A percentile compares a stretch with the other conserved stretches of the same genome.
phyloP scores from a whole-genome alignment of 2,113 vertebrate genomes.

The Ramphastos sulfuratus region DNA sequence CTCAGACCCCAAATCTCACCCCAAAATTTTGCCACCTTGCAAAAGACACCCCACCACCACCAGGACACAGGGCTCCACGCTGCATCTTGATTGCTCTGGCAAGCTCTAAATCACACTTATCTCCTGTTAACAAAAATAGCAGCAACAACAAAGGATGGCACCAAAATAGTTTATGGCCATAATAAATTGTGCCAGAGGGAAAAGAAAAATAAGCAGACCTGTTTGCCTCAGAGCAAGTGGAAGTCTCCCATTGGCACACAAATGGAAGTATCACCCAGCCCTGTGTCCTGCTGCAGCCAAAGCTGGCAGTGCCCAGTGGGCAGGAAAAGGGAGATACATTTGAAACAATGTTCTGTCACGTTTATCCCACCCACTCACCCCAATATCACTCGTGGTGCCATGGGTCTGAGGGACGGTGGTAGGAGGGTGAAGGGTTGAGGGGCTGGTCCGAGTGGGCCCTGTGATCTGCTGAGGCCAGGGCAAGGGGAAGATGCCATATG shows the following conservation, averaged over 20 bases:
- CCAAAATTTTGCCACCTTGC: not conserved
- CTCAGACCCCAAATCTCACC: not conserved
- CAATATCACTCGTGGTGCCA: not conserved
- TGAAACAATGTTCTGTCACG: not conserved
- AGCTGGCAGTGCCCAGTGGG: not conserved
- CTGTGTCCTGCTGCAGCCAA: not conserved
- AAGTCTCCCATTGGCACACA: not conserved
- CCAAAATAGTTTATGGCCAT: conserved; percentile 47
- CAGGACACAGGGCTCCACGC: rapidly evolving
- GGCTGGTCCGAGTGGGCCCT: not conserved
- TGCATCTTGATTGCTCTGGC: not conserved
- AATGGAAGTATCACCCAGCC: not conserved
- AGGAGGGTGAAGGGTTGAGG: not conserved
- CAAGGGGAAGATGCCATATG: rapidly evolving
- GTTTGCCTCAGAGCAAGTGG: not conserved
- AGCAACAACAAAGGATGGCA: not conserved
- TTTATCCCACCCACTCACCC: not conserved
- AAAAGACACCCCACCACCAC: not conserved
- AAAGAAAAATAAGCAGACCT: not conserved
- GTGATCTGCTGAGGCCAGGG: not conserved
- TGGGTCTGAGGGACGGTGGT: not conserved
- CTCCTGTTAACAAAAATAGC: not conserved
- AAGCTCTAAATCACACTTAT: conserved; percentile 37
- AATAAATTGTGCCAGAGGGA: conserved; percentile 35
- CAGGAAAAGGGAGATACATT: not conserved